A percentile compares a stretch with the other conserved stretches of the same genome.
Conservation (phyloP, 2,888 invertebrate species). For the Harpalus rubripes region DNA sequence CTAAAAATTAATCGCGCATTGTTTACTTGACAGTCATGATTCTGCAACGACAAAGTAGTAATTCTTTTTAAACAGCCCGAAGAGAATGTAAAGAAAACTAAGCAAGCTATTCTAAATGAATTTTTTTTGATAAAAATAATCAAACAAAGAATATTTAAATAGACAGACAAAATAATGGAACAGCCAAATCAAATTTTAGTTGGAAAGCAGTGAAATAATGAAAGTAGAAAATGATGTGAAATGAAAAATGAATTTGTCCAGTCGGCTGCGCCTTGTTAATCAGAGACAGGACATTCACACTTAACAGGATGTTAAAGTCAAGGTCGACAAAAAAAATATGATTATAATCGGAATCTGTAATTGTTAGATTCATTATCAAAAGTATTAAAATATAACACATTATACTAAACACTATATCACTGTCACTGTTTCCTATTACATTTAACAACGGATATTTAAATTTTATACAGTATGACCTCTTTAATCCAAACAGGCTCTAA, state of each 20-base stretch:
- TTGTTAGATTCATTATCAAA: not conserved
- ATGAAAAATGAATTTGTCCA: not conserved
- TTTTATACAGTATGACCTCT: too few species aligned
- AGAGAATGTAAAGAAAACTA: not conserved
- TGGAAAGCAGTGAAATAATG: not conserved
- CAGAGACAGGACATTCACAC: not conserved
- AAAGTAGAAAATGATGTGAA: not conserved
- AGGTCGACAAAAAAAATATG: not conserved
- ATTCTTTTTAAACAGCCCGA: not conserved
- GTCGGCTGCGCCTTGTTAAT: not conserved
- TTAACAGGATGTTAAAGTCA: not conserved
- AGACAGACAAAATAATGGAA: not conserved
- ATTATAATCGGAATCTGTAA: not conserved
- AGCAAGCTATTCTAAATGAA: not conserved
- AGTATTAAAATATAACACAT: too few species aligned
- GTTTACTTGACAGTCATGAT: not conserved
- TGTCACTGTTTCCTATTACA: too few species aligned
- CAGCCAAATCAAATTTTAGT: not conserved
- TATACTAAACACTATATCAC: too few species aligned
- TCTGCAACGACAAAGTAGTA: slow-evolving; percentile 12
- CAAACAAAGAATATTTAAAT: not conserved
- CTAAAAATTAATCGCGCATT: slow-evolving; percentile 37
- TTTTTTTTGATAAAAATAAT: not conserved
- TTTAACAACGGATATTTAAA: too few species aligned
- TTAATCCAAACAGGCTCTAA: too few species aligned